Percentiles rank a stretch among this genome's conserved stretches.
Conservation (phyloP, 2,113 vertebrate genomes). For the Pseudorasbora parva region DNA sequence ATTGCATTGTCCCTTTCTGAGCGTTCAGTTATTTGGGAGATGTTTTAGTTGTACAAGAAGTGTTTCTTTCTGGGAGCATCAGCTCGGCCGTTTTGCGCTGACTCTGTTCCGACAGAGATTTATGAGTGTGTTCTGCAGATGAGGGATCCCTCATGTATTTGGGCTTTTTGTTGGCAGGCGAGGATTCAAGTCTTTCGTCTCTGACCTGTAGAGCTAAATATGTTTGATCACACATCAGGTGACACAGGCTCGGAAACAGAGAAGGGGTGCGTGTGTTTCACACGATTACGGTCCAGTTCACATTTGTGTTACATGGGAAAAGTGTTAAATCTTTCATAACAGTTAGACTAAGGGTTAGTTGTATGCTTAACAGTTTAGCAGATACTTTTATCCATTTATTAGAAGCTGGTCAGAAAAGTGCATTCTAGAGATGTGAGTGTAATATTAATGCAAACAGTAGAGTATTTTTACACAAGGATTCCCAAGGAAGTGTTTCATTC, state of each 20-base stretch:
- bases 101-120: constrained; percentile 23
- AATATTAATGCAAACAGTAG: neutral
- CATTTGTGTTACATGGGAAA: neutral
- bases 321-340: neutral
- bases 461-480: neutral
- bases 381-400: neutral
- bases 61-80: neutral
- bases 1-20: no score
- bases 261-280: neutral
- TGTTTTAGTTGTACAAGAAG: neutral
- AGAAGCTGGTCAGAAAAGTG: neutral
- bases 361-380: constrained; percentile 1
- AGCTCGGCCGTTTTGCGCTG: neutral
- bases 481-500: neutral
- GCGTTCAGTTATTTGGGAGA: neutral
- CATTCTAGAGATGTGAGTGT: neutral
- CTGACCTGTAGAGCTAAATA: constrained; percentile 7
- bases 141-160: neutral
- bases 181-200: neutral
- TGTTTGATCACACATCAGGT: constrained; percentile 13
- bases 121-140: constrained; percentile 11
- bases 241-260: neutral
- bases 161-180: neutral
- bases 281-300: neutral
- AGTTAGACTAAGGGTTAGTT: neutral